Base-by-base conservation (phyloP, 2,113 vertebrate species). In the Actenoides lindsayi region DNA sequence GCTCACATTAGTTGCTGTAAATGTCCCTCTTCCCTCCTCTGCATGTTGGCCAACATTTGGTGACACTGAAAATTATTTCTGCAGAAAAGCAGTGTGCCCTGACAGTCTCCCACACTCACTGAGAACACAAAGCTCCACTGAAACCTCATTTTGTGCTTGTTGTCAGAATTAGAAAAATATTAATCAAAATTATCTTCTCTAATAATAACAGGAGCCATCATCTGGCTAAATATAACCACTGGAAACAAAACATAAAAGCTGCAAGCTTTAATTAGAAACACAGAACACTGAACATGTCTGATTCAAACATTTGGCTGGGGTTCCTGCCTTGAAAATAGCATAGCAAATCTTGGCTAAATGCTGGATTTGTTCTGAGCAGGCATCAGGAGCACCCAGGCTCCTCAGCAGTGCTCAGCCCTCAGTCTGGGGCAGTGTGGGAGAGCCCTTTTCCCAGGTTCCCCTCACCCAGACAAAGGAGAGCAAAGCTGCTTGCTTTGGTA, bases 211-310 rank as follows among this genome's bases (percentile, higher is more conserved):
- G 27, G 30, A 77, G 12, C 28, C 82, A 90, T 95, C 85, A 83
- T 94, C 82, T 93, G 30, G 20, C 87, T 96, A 97, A 97, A 96
- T 94, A 96, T 96, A 96, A 94, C 80, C 41, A 24, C 63, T 90
- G 82, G 90, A 83, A 97, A 95, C 82, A 95, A 91, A 91, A 79
- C 75, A 93, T 85, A 73, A 95, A 93, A 94, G 30, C 54, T 50
- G 16, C 19, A 86, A 59, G 87, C 54, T 96, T 95, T 95, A 97
- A 96, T 97, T 94, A 95, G 92, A 97, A 96, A 92, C 92, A 95
- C 70, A 83, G 81, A 90, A 88, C 69, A 76, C 6, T 83, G 57
- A 90, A 77, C 57, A 80, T 69, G 37, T 85, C 69, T 97, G 83
- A 91, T 92, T 94, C 69, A 92, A 87, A 93, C 57, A 17, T 90